phyloP scores from a whole-genome alignment of 2,888 invertebrate species.

The Idaea biselata region DNA sequence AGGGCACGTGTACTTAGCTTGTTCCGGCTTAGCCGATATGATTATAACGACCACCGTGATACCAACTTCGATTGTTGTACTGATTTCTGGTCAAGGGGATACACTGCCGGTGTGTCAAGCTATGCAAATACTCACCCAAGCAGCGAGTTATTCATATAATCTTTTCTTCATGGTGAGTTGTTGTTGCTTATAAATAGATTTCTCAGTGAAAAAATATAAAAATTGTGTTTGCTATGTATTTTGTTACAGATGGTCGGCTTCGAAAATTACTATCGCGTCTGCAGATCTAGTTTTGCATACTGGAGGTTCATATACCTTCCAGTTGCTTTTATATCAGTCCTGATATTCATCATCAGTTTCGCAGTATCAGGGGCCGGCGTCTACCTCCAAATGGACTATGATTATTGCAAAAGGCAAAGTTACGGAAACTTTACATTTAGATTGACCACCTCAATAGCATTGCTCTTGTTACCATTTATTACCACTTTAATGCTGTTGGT shows the following conservation, averaged over 20 bases:
- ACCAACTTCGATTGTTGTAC: slow-evolving; percentile 84
- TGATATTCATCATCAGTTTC: slow-evolving; percentile 80
- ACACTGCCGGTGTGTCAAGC: slow-evolving; percentile 81
- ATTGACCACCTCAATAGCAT: slow-evolving; percentile 74
- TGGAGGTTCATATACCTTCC: slow-evolving; percentile 71
- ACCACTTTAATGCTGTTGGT: slow-evolving; percentile 79
- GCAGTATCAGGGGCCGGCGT: slow-evolving; percentile 82
- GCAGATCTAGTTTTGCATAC: slow-evolving; percentile 58
- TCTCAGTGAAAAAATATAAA: neutral
- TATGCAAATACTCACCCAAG: slow-evolving; percentile 84
- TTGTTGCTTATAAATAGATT: neutral
- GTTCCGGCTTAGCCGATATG: slow-evolving; percentile 86
- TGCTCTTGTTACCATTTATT: slow-evolving; percentile 81
- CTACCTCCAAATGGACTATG: slow-evolving; percentile 81
- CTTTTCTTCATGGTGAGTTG: slow-evolving; percentile 66
- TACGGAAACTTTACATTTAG: slow-evolving; percentile 80
- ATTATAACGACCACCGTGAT: slow-evolving; percentile 85
- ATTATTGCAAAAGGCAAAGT: slow-evolving; percentile 83
- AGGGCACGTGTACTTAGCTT: slow-evolving; percentile 89
- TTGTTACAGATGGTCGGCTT: slow-evolving; percentile 74
- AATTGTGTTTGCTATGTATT: neutral
- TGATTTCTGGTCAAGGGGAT: slow-evolving; percentile 83
- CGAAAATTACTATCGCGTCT: slow-evolving; percentile 84
- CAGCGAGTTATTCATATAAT: slow-evolving; percentile 80
- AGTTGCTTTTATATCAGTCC: slow-evolving; percentile 73